Evolutionary conservation across 2,888 invertebrate species (phyloP).

Genomic region (Subacronicta megacephala): DNA sequence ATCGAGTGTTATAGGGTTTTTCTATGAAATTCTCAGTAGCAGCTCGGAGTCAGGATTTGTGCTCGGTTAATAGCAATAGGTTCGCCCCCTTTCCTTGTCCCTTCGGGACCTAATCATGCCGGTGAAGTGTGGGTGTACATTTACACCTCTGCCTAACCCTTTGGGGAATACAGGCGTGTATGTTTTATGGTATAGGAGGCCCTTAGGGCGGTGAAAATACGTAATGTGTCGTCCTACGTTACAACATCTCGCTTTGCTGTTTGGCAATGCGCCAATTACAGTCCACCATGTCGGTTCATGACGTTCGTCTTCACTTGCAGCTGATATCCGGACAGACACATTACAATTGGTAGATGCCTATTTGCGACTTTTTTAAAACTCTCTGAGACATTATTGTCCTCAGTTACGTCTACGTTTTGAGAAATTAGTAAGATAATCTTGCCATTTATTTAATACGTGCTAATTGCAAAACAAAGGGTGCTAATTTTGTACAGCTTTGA

Average conservation of each 20-base stretch:
- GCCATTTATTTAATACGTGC: conserved; percentile 43
- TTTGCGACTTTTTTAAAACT: conserved; percentile 43
- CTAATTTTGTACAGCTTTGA: conserved; percentile 61
- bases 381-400: conserved; percentile 13
- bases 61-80: no score
- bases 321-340: conserved; percentile 60
- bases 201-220: conserved; percentile 57
- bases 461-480: conserved; percentile 65
- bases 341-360: conserved; percentile 22
- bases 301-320: conserved; percentile 57
- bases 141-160: no score
- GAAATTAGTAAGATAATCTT: conserved; percentile 11
- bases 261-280: conserved; percentile 71
- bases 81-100: no score
- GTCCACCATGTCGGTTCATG: conserved; percentile 52
- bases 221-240: conserved; percentile 67
- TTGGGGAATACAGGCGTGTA: no score
- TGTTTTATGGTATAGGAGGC: conserved; percentile 36
- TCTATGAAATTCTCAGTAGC: no score
- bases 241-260: conserved; percentile 63
- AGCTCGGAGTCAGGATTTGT: no score
- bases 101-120: no score
- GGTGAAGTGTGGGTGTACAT: no score
- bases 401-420: conserved; percentile 6
- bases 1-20: no score